Evolutionary conservation across 2,888 invertebrate genomes (phyloP).

Genomic region (Erpobdella octoculata): DNA sequence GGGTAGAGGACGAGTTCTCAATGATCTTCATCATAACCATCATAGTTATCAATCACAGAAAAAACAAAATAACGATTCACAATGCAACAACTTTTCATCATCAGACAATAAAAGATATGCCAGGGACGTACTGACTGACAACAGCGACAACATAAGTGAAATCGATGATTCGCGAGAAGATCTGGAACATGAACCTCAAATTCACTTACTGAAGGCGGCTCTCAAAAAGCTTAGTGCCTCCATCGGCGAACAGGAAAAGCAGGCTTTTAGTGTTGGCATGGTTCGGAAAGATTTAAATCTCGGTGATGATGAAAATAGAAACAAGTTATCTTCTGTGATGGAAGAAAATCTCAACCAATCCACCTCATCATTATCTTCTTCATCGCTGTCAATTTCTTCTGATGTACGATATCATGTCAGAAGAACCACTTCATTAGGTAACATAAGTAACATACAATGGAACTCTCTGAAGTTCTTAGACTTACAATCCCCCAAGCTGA

Average conservation of each 20-base stretch:
- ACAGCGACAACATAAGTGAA: not conserved
- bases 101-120: not conserved
- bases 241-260: not conserved
- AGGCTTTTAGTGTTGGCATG: not conserved
- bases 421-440: constrained; percentile 11
- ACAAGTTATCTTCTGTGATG: constrained; percentile 17
- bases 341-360: constrained; percentile 10
- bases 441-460: constrained; percentile 1
- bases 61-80: not conserved
- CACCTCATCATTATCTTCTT: not conserved
- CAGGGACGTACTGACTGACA: not conserved
- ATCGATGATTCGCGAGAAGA: not conserved
- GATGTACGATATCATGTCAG: not conserved
- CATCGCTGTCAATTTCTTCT: not conserved
- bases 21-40: not conserved
- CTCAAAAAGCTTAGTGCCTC: constrained; percentile 3
- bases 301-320: not conserved
- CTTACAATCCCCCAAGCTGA: not conserved
- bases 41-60: not conserved
- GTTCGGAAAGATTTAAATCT: not conserved
- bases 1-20: not conserved
- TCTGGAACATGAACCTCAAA: not conserved
- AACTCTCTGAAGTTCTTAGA: not conserved
- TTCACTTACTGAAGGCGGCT: constrained; percentile 5
- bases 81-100: too few species aligned